Base-by-base conservation (phyloP, 2,113 vertebrate genomes). In the Labeo catla region DNA sequence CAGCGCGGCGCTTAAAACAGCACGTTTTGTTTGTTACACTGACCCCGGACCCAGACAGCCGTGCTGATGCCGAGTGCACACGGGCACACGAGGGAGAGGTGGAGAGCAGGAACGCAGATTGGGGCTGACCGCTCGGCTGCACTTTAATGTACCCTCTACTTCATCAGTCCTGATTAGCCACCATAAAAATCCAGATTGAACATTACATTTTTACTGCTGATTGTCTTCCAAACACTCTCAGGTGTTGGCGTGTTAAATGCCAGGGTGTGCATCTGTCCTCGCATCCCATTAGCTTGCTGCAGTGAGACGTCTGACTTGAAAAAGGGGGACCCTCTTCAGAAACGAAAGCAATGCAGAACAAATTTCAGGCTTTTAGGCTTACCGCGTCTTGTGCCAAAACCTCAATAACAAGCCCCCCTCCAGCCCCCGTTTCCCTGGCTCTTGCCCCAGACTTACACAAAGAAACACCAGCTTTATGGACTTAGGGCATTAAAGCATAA, bases 391-490 rank as follows among this genome's bases (percentile, higher is more conserved):
- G 76, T 88, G 89, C 88, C 88, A 88, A 89, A 85, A 84, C 84
- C 84, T 86, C 86, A 86, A 85, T 73, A 87, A 77, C 70, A 76
- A 81, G 76, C 74, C 78, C 86, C 80, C 89, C 61, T 39, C 49
- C 83, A 43, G 23, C 68, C 63, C 86, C 70, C 59, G 54, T 54
- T 76, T 65, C 68, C 23, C 87, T 89, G 88, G 86, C 88, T 90
- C 88, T 59, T 89, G 86, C 86, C 87, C 88, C 88, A 88, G 88
- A 88, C 85, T 80, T 85, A 76, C 86, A 90, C 88, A 90, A 89
- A 89, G 89, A 88, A 87, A 87, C 87, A 90, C 87, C 86, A 83
- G 87, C 89, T 87, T 88, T 87, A 87, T 70, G 65, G 85, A 83
- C 85, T 88, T 76, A 76, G 86, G 89, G 87, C 88, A 86, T 87